Base-by-base conservation (phyloP, 2,797 vertebrate genomes). In the Diceros bicornis region DNA sequence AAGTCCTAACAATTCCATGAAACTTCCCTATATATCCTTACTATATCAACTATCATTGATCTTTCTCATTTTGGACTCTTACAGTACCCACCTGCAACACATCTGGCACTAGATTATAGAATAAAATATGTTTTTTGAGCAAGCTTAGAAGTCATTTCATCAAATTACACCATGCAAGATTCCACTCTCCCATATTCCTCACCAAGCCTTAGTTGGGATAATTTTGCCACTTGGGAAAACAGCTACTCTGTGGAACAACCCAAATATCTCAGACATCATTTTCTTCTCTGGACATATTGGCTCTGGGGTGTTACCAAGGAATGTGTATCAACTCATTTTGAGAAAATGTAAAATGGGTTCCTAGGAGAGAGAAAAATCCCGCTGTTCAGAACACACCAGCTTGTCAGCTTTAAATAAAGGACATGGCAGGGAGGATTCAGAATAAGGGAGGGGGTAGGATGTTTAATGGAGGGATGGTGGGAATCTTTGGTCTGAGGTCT, bases 291-390 rank as follows among this genome's bases (percentile, higher is more conserved):
- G 62, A 66, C 10, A 59, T 23, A 61, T 23, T 78, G 27, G 12
- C 37, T 96, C 61, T 66, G 16, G 62, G 61, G 50, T 90, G 50
- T 62, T 93, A 86, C 37, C 69, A 78, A 71, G 61, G 62, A 92
- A 61, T 57, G 41, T 77, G 18, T 44, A 77, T 59, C 23, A 66
- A 7, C 55, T 92, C 32, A 85, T 64, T 83, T 77, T 68, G 20
- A 87, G 47, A 71, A 92, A 94, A 52, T 10, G 4, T 90, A 57
- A 93, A 91, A 78, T 85, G 37, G 50, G 8, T 83, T 90, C 34
- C 37, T 21, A 59, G 29, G n/a, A 96, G 27, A 92, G 55, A 41
- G 34, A 81, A 34, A 72, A 89, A 21, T 77, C 37, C 29, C 10
- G 1, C 59, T 72, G 14, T 59, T 82, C n/a, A 69, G 55, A 17